Percentiles rank a stretch among this genome's conserved stretches.
phyloP scores from a whole-genome alignment of 2,797 vertebrate genomes.

The Rhinophrynus dorsalis region DNA sequence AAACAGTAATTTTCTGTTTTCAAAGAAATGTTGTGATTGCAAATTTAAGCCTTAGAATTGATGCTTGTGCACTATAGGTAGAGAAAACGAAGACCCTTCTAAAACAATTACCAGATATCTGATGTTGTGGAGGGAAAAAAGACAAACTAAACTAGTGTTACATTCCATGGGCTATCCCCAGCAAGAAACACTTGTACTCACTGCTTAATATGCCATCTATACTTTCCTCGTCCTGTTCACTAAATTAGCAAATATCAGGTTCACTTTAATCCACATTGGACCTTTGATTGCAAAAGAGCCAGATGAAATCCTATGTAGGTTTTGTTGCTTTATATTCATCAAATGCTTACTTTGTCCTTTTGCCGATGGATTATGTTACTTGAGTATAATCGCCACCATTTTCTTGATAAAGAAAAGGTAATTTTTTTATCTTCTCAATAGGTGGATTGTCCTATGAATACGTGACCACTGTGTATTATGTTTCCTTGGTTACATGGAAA shows the following conservation, averaged over 20 bases:
- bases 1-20: not conserved
- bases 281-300: slow-evolving; percentile 13
- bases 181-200: not conserved
- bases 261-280: slow-evolving; percentile 9
- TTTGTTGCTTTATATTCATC: slow-evolving; percentile 5
- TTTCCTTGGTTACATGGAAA: not conserved
- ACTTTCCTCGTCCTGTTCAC: not conserved
- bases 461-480: not conserved
- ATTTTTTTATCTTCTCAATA: slow-evolving; percentile 25
- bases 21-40: not conserved
- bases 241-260: slow-evolving; percentile 11
- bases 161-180: not conserved
- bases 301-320: not conserved
- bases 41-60: not conserved
- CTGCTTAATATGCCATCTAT: not conserved
- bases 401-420: slow-evolving; percentile 17
- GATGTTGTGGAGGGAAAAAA: not conserved
- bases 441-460: slow-evolving; percentile 22
- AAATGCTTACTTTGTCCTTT: slow-evolving; percentile 28
- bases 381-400: slow-evolving; percentile 34
- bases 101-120: not conserved
- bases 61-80: not conserved
- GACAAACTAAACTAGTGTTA: not conserved
- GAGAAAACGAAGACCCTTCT: not conserved
- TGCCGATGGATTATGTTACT: slow-evolving; percentile 15